Conservation (phyloP, 2,797 vertebrate species). For the Dendrocincla tyrannina region DNA sequence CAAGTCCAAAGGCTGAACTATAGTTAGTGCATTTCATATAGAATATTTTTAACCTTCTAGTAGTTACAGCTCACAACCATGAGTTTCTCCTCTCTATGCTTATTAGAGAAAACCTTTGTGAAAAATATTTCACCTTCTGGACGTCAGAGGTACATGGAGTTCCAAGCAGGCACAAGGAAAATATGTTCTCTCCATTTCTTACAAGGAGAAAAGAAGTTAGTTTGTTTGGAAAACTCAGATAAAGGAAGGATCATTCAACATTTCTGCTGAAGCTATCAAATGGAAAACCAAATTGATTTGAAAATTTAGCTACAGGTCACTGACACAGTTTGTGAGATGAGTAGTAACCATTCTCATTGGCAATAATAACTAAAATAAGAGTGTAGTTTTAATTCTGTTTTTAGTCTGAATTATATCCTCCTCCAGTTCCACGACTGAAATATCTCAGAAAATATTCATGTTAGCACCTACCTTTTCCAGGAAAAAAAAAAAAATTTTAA, state of each 20-base stretch:
- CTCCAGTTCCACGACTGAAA: neutral
- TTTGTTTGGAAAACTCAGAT: neutral
- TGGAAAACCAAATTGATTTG: neutral
- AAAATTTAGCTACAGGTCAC: neutral
- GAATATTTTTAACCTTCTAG: neutral
- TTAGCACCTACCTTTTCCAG: neutral
- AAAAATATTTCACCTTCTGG: neutral
- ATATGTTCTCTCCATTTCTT: slow-evolving; percentile 13
- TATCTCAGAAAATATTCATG: neutral
- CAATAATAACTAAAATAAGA: neutral
- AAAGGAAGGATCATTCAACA: neutral
- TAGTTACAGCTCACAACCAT: neutral
- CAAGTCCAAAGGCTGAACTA: neutral
- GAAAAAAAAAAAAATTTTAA: neutral
- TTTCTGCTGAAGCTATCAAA: neutral
- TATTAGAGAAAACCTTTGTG: slow-evolving; percentile 2
- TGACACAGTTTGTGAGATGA: neutral
- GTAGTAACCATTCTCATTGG: neutral
- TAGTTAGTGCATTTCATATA: neutral
- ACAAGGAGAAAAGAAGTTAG: neutral
- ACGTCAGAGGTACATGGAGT: neutral
- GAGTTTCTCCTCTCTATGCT: neutral
- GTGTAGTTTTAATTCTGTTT: neutral
- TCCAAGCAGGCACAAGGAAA: neutral
- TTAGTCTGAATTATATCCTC: neutral